phyloP scores from a whole-genome alignment of 2,888 invertebrate species.

The Ichneumoninae sp. region DNA sequence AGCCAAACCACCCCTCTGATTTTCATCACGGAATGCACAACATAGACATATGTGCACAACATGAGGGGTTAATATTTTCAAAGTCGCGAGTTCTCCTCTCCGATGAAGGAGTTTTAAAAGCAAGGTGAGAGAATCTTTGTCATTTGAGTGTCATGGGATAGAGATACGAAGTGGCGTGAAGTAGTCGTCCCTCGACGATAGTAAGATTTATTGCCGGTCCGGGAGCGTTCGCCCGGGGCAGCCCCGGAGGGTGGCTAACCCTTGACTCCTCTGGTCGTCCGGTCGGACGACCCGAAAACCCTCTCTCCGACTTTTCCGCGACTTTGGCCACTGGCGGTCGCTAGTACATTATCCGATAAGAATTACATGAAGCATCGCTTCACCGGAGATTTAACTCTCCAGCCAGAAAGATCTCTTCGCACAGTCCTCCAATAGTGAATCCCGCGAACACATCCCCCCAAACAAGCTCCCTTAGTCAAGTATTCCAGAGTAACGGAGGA shows the following conservation, averaged over 20 bases:
- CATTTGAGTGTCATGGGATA: slow-evolving; percentile 64
- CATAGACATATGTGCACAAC: neutral
- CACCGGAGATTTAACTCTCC: slow-evolving; percentile 30
- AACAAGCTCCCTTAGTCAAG: neutral
- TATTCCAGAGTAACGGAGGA: neutral
- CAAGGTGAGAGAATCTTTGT: slow-evolving; percentile 65
- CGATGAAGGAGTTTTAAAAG: slow-evolving; percentile 20
- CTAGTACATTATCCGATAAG: slow-evolving; percentile 69
- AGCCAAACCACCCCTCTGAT: too few species aligned
- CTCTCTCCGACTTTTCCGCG: slow-evolving; percentile 65
- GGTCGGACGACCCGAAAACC: slow-evolving; percentile 72
- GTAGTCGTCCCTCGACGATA: slow-evolving; percentile 83
- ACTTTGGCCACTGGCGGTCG: slow-evolving; percentile 6
- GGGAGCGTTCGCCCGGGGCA: slow-evolving; percentile 71
- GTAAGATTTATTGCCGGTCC: slow-evolving; percentile 83
- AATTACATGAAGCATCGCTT: slow-evolving; percentile 60
- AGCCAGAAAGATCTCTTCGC: slow-evolving; percentile 1
- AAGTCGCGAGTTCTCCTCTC: neutral
- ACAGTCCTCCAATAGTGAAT: slow-evolving; percentile 1
- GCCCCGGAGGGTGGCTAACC: slow-evolving; percentile 79
- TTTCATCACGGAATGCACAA: neutral
- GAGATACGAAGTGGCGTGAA: slow-evolving; percentile 79
- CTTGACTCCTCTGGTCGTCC: slow-evolving; percentile 79
- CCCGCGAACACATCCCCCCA: neutral
- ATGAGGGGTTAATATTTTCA: neutral